These are phyloP conservation scores for Notamacropus eugenii DNA, from an alignment of 2,797 vertebrate genomes.

Conservation along the genomic window DNA sequence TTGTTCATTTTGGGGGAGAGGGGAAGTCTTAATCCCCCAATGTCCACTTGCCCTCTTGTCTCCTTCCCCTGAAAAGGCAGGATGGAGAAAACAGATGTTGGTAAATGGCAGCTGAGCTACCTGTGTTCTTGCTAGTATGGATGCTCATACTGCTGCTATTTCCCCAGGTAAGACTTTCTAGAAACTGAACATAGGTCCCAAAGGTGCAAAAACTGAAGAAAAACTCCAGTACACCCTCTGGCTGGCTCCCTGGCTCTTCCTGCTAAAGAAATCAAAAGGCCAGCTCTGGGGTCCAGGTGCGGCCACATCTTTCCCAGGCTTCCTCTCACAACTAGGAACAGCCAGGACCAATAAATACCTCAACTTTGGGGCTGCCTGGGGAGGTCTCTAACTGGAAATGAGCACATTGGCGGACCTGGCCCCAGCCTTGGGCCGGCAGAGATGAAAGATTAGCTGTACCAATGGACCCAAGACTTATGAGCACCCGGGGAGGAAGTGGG, in stretches of 20 bases:
- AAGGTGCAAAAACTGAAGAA: background rate
- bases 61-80: background rate
- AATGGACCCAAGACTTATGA: constrained; percentile 84
- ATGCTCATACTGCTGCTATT: background rate
- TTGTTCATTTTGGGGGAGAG: background rate
- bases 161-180: background rate
- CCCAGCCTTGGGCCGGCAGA: constrained; percentile 79
- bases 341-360: constrained; percentile 61
- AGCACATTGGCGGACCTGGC: constrained; percentile 74
- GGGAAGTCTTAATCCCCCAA: background rate
- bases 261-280: constrained; percentile 35
- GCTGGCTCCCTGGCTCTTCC: background rate
- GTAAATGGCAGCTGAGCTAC: background rate
- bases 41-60: no score
- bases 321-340: constrained; percentile 24
- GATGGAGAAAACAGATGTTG: background rate
- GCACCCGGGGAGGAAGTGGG: constrained; percentile 85
- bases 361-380: background rate
- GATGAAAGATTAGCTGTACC: constrained; percentile 84
- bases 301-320: constrained; percentile 58
- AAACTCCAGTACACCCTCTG: background rate
- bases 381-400: constrained; percentile 72
- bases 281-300: constrained; percentile 39
- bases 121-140: background rate
- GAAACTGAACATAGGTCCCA: background rate